Conservation (phyloP, 2,113 vertebrate genomes). For the Phrynocephalus versicolor region DNA sequence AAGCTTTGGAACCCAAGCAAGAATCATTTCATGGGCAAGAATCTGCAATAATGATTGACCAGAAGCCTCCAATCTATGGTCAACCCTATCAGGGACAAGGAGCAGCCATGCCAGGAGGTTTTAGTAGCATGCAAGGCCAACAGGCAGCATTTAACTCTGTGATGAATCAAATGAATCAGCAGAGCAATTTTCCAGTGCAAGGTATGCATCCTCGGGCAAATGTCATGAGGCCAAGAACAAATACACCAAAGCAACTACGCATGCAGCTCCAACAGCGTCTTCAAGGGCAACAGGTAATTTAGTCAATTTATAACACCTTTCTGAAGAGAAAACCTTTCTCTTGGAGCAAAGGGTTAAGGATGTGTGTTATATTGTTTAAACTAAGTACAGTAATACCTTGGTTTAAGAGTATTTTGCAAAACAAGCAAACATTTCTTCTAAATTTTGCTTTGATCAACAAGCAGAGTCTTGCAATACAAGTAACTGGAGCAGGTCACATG, state of each 20-base stretch:
- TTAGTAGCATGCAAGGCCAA: constrained; percentile 84
- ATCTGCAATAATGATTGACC: constrained; percentile 85
- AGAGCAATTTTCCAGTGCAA: constrained; percentile 80
- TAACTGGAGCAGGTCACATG: too few relatives aligned
- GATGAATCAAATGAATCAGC: constrained; percentile 82
- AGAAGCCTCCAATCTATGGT: constrained; percentile 86
- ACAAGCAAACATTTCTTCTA: too few relatives aligned
- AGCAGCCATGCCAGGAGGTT: constrained; percentile 82
- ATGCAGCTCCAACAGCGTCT: constrained; percentile 96
- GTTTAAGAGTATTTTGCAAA: too few relatives aligned
- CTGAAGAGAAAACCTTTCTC: background rate
- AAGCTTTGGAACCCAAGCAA: constrained; percentile 80
- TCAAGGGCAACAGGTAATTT: constrained; percentile 92
- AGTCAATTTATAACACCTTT: background rate
- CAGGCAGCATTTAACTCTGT: constrained; percentile 85
- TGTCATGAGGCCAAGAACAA: constrained; percentile 86
- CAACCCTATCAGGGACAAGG: constrained; percentile 87
- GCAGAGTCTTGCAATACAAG: too few relatives aligned
- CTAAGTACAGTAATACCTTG: too few relatives aligned
- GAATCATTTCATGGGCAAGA: constrained; percentile 87
- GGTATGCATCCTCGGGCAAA: constrained; percentile 85
- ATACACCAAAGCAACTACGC: constrained; percentile 87
- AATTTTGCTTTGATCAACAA: too few relatives aligned
- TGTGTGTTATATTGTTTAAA: background rate
- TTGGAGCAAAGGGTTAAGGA: background rate